Conservation (phyloP, 2,113 vertebrate genomes). For the Rhizomys pruinosus region DNA sequence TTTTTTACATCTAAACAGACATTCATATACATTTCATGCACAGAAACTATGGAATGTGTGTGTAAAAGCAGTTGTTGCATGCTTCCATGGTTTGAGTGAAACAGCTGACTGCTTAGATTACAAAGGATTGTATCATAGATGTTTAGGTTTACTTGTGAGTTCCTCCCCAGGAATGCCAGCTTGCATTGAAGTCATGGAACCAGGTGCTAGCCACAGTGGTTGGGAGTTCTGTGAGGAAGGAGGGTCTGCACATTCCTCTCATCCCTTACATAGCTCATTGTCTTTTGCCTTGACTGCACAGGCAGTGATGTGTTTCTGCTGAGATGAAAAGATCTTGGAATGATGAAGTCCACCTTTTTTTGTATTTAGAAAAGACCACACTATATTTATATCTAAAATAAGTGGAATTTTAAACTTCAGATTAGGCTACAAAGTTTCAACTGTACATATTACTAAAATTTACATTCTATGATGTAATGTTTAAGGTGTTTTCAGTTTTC, state of each 20-base stretch:
- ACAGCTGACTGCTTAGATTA: conserved; percentile 78
- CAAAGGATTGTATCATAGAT: conserved; percentile 71
- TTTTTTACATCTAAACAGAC: background rate
- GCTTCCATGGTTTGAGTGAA: conserved; percentile 56
- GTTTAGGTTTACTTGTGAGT: conserved; percentile 69
- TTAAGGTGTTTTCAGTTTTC: conserved; percentile 12
- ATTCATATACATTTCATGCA: conserved; percentile 33
- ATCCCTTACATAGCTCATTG: conserved; percentile 73
- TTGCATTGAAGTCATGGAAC: conserved; percentile 65
- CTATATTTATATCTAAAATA: conserved; percentile 58
- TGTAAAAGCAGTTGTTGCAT: conserved; percentile 75
- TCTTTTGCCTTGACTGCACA: conserved; percentile 17
- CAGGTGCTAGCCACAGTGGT: conserved; percentile 68
- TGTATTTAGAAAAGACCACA: conserved; percentile 3
- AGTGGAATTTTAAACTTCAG: conserved; percentile 42
- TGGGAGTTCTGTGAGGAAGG: conserved; percentile 60
- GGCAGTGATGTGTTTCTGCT: conserved; percentile 19
- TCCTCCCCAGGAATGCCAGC: conserved; percentile 72
- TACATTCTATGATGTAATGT: conserved; percentile 15
- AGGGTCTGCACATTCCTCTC: conserved; percentile 79
- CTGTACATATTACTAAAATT: conserved; percentile 47
- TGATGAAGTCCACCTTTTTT: conserved; percentile 46
- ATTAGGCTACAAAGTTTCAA: conserved; percentile 36
- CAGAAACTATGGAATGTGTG: background rate
- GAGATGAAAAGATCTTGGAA: conserved; percentile 33